Conservation (phyloP, 2,113 vertebrate genomes). For the Dasyurus viverrinus region DNA sequence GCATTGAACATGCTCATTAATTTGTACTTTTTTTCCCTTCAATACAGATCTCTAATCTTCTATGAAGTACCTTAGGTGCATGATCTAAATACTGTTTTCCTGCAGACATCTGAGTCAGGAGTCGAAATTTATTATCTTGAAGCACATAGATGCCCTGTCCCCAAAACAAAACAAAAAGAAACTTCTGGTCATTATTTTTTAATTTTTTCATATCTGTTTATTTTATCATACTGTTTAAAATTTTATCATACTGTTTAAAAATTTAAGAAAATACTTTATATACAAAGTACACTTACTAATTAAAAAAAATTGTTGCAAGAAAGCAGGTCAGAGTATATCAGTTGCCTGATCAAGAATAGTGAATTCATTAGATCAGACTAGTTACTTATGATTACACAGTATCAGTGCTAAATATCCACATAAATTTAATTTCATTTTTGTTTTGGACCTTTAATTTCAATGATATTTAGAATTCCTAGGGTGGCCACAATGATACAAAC, state of each 20-base stretch:
- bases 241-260: not conserved
- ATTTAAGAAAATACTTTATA: not conserved
- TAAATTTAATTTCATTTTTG: conserved; percentile 20
- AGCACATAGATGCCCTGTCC: conserved; percentile 96
- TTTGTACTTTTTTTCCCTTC: conserved; percentile 11
- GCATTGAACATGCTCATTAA: conserved; percentile 1
- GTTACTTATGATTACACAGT: conserved; percentile 2
- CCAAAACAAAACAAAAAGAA: conserved; percentile 53
- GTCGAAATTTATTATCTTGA: conserved; percentile 95
- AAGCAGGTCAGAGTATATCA: not conserved
- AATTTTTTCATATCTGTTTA: too few species aligned
- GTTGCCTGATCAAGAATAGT: not conserved
- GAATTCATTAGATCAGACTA: conserved; percentile 28
- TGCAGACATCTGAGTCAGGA: conserved; percentile 93
- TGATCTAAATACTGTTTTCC: conserved; percentile 97
- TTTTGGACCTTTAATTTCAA: not conserved
- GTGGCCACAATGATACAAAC: not conserved
- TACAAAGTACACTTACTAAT: not conserved
- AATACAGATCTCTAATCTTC: conserved; percentile 8
- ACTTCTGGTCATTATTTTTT: conserved; percentile 39
- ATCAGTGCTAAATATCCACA: conserved; percentile 3
- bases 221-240: not conserved
- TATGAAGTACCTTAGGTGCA: conserved; percentile 91
- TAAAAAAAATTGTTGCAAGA: not conserved
- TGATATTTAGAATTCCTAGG: not conserved